Percentiles rank a stretch among this genome's conserved stretches.
These are phyloP conservation scores for Leptopilina syphax DNA, from an alignment of 2,888 invertebrate genomes.

Conservation along the genomic window DNA sequence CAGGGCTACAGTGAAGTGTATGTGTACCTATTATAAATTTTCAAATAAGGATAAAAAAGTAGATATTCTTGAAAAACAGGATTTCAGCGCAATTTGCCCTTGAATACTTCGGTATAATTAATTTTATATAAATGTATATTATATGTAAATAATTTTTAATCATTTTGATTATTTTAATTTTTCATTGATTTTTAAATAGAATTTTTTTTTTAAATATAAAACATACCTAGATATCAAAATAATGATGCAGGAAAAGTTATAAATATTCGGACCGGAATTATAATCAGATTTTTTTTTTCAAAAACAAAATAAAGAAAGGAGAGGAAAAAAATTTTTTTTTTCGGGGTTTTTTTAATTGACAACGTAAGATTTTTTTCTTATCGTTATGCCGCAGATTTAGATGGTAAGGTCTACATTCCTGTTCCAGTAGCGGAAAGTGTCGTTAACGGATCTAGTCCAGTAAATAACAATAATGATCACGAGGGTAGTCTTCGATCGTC, in stretches of 20 bases:
- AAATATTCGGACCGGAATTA: no score
- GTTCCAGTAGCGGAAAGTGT: constrained; percentile 71
- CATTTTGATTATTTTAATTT: neutral
- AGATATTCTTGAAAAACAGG: constrained; percentile 15
- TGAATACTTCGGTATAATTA: neutral
- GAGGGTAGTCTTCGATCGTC: constrained; percentile 62
- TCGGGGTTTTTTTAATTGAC: constrained; percentile 55
- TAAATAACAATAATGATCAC: constrained; percentile 67
- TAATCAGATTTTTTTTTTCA: no score
- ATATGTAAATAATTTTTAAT: neutral
- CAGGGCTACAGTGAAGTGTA: neutral
- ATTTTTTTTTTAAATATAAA: no score
- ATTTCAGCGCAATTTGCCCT: neutral
- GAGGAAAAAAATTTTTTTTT: neutral
- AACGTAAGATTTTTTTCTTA: constrained; percentile 52
- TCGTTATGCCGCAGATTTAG: constrained; percentile 67
- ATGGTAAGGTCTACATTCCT: constrained; percentile 72
- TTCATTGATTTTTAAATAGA: neutral
- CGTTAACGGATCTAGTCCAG: constrained; percentile 57
- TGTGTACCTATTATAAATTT: neutral
- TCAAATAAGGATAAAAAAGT: neutral
- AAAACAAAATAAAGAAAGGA: no score
- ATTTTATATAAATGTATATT: neutral
- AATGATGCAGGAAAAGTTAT: no score
- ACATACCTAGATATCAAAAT: no score